Base-by-base conservation (phyloP, 1,140 invertebrate species). In the Adelges cooleyi region DNA sequence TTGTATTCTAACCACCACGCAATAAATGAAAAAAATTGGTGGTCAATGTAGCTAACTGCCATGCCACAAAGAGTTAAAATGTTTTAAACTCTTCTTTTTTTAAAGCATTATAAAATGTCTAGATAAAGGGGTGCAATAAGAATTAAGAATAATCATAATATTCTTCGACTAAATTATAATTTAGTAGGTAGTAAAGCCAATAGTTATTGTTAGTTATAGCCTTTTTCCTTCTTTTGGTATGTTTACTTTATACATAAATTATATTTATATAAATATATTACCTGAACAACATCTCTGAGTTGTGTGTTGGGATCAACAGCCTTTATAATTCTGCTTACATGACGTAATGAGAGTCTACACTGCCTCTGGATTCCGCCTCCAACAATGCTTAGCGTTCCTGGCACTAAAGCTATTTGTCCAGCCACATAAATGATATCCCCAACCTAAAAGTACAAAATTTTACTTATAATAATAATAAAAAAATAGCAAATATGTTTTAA, bases 321-420 rank as follows among this genome's bases (percentile, higher is more conserved):
- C 70, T 83, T 83, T 53, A 92, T 79, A 53, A 94, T 82, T 66
- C 90, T 80, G 66, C 81, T 80, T 49, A 92, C 82, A 74, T 95
- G 91, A 15, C 88, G 80, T 50, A 96, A 77, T 3, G 89, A 83
- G 3, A 96, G 78, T 66, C 85, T 82, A 72, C 87, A 87, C 75
- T 95, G 86, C 27, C 82, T 76, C 65, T 82, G 81, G 67, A 89
- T 84, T 49, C 86, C 86, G 52, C 86, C 86, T 36, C 77, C 75
- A 68, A 86, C 76, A 68, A 90, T 78, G 71, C 79, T 77, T 85
- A 95, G 86, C 69, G 82, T 88, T 65, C 89, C 90, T 69, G 92
- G 91, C 68, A 92, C 83, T 67, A 95, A 74, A 13, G 87, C 89
- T 70, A 95, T 94, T 78, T 95, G 92, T 13, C 93, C 92, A 69